Percentiles rank a stretch among this genome's conserved stretches.
Conservation (phyloP, 37 sponge, comb jelly and placozoan species). For the Halisarca cf. caerulea region DNA sequence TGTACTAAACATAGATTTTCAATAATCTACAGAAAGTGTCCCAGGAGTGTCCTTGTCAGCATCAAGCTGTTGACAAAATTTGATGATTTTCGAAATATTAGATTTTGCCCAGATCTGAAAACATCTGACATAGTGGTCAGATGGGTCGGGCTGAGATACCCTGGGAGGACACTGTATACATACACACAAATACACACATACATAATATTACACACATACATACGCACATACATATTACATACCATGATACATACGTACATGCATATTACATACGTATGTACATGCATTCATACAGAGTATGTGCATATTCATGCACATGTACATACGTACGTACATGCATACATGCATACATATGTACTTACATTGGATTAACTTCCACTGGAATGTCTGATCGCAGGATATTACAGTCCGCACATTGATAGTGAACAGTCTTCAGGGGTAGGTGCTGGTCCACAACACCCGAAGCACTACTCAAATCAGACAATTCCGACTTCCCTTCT, state of each 20-base stretch:
- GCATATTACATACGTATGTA: too few relatives aligned
- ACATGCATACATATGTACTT: background rate
- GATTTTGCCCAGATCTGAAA: constrained; percentile 18
- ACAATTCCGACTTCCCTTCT: background rate
- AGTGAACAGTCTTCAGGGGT: background rate
- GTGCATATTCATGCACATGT: too few relatives aligned
- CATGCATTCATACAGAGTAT: too few relatives aligned
- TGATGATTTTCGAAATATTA: background rate
- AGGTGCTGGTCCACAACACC: background rate
- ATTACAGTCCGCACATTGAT: constrained; percentile 3
- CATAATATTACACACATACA: too few relatives aligned
- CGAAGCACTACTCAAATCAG: background rate
- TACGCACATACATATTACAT: too few relatives aligned
- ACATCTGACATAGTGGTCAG: constrained; percentile 4
- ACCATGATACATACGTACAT: too few relatives aligned
- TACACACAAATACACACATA: too few relatives aligned
- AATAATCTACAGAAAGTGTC: too few relatives aligned
- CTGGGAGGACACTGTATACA: too few relatives aligned
- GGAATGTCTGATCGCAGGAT: constrained; percentile 6
- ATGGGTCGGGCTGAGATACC: too few relatives aligned
- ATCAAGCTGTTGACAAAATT: background rate
- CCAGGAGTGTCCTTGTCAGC: background rate
- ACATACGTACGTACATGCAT: too few relatives aligned
- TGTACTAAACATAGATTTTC: too few relatives aligned
- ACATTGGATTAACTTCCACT: constrained; percentile 24